Evolutionary conservation across 2,888 invertebrate genomes (phyloP), one percentile per base, ranked within the genome.

Genomic region (Agrilus biguttatus): DNA sequence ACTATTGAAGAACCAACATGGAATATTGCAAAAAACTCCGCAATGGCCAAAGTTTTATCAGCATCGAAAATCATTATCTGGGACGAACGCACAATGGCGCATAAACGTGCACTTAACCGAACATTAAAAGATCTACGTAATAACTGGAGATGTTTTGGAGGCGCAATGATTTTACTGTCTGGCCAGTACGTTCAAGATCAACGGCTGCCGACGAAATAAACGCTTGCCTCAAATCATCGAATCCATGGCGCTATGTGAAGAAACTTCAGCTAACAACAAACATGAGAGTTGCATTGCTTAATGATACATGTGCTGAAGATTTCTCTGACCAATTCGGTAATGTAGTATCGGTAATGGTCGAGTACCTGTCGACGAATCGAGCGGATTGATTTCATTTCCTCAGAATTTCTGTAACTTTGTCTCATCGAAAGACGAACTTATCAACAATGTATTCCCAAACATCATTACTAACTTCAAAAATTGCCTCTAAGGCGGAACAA

Each of bases 51-150:
- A 49, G 48, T 58, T 7, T 43, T 62, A 12, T 44, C 51, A 42
- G 36, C 50, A 43, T 49, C 53, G 39, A 48, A 47, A 44, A 12
- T 61, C 8, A 58, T 65, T n/a, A 47, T 67, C 28, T 63, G 58
- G 61, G 62, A 66, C 51, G 51, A 54, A n/a, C n/a, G 53, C 39
- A 58, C 61, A 5, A 62, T 65, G 61, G 44, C 56, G 2, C 56
- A 62, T 46, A 61, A 58, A 49, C 43, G 49, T 43, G 59, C 61
- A 13, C 40, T 63, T 8, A 49, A 60, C 42, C 37, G 55, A 14
- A 54, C 57, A 14, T 21, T 49, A 39, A 23, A 48, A 49, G 53
- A 53, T 50, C 37, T 55, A 37, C 45, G 49, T 5, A 19, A 19
- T 34, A 46, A 40, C 17, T 8, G 51, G 21, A 49, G 48, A 40